Evolutionary conservation across 2,888 invertebrate species (phyloP), one percentile per base, ranked within the genome.

Genomic region (Arenicola marina): DNA sequence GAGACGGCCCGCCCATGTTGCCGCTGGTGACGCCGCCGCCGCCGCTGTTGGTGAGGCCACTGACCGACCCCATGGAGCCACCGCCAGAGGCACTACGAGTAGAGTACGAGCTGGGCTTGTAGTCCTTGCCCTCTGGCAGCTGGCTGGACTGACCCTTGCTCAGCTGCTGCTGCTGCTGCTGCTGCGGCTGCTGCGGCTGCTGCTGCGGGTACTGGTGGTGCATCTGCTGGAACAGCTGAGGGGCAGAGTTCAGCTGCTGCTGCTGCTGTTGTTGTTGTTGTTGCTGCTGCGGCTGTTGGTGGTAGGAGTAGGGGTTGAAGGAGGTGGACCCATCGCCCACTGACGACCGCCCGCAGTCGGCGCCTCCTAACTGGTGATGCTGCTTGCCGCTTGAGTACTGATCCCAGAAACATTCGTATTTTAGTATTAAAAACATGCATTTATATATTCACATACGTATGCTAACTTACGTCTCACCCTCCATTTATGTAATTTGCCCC

Each of bases 241-340:
- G 11, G 38, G 11, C 18, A 38, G 38, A 38, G 38, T 18, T 38
- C 38, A 57, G 46, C 46, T 53, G 28, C 59, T 59, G 51, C 21
- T 75, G 75, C n/a, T 73, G 75, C 56, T 79, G 68, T 26, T 55
- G 46, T 26, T 61, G 57, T 44, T 61, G 59, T 48, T 61, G 63
- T 33, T 63, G 51, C 48, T 59, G 59, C 15, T 61, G 61, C 7
- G 56, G 38, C 18, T 45, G 55, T 1, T 51, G 18, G 29, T 51
- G 43, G 45, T 54, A 58, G 24, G 46, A 24, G 26, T 24, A 31
- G 29, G 43, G 53, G 29, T 51, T 46, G 38, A 34, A 26, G 7
- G 60, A 31, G 18, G 43, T 51, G 15, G 44, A 38, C n/a, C 51
- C 56, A n/a, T 51, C 38, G 7, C 44, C 32, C 18, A 61, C 32